Evolutionary conservation across 2,888 invertebrate genomes (phyloP), one percentile per base, ranked within the genome.

Genomic region (Exephanes ischioxanthus): DNA sequence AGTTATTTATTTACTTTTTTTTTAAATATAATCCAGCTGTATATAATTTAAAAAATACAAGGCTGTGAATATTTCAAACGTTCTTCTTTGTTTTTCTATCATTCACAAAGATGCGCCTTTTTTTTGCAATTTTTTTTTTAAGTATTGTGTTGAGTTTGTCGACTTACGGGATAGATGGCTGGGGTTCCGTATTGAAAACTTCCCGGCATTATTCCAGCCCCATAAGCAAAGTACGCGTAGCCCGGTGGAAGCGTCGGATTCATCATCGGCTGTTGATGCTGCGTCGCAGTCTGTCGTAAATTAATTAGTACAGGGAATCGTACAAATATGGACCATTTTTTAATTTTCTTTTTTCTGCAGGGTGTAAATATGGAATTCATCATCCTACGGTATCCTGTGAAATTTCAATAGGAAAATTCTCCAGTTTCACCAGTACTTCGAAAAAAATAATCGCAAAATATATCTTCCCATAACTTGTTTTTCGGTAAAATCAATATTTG

Each of bases 151-250:
- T 22, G 14, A 9, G 26, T 22, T 77, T 14, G 11, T 19, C 3
- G 33, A 94, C 95, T 95, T 94, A 97, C 96, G 91, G 96, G 96
- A 94, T 96, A 97, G 89, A 96, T 96, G 72, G 96, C 95, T 90
- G 96, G 95, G 45, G 96, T 95, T 87, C 96, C 96, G 92, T 96
- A 97, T 91, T 96, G 97, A 93, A 96, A 97, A 90, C 96, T 95
- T 86, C 96, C 96, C 75, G 96, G 96, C 93, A 96, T 95, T 91
- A 96, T 95, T 89, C 95, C 95, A 71, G 96, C 96, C 61, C 96
- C 95, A 90, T 97, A 96, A 92, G 96, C 96, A 94, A 97, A 97
- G 94, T 97, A 97, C 86, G 97, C 96, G 93, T 97, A 97, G 84
- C 96, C 96, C 3, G 97, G 97, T 0, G 97, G 97, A 84, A 97